phyloP scores from a whole-genome alignment of 2,797 vertebrate species.

The Kryptopterus vitreolus region DNA sequence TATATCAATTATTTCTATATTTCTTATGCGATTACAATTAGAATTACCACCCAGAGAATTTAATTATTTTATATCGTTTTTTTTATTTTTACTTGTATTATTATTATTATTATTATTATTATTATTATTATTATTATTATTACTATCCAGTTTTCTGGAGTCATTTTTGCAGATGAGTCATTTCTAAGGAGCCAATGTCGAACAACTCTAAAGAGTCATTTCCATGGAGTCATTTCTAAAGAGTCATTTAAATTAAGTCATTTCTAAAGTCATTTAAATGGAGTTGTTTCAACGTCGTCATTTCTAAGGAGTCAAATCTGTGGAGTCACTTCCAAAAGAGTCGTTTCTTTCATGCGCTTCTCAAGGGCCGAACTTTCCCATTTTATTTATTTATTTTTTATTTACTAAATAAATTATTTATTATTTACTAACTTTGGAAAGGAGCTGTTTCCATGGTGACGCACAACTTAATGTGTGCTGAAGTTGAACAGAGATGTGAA shows the following conservation, averaged over 20 bases:
- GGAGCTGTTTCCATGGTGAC: background rate
- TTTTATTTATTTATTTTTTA: background rate
- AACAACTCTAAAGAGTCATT: background rate
- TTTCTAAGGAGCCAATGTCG: too few relatives aligned
- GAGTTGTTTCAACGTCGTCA: background rate
- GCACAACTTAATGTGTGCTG: background rate
- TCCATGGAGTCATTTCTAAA: background rate
- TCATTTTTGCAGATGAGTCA: background rate
- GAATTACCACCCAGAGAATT: too few relatives aligned
- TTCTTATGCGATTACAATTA: too few relatives aligned
- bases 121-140: too few relatives aligned
- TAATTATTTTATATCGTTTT: too few relatives aligned
- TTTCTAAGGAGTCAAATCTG: background rate
- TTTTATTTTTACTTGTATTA: too few relatives aligned
- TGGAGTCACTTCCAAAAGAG: background rate
- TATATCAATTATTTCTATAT: too few relatives aligned
- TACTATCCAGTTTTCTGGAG: too few relatives aligned
- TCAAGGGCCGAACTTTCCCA: too few relatives aligned
- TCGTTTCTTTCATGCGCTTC: too few relatives aligned
- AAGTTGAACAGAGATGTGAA: background rate
- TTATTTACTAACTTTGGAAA: too few relatives aligned
- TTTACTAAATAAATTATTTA: background rate
- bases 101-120: too few relatives aligned
- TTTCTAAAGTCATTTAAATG: background rate
- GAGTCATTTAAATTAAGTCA: background rate